Base-by-base conservation (phyloP, 2,888 invertebrate genomes). In the Listrodromus nycthemerus region DNA sequence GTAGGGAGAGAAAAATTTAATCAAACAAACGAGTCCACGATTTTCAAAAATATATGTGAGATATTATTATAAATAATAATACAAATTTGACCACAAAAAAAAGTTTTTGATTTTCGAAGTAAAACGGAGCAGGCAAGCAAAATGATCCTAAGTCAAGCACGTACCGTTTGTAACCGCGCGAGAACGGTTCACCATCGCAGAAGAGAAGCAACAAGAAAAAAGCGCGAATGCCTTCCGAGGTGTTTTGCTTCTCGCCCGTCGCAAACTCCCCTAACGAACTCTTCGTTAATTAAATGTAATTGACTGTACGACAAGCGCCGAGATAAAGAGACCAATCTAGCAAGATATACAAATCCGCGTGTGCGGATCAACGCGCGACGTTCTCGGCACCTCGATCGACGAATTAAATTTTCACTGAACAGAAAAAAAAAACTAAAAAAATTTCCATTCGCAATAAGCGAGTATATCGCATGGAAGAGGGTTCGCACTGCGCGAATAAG, bases 281-380 rank as follows among this genome's bases (percentile, higher is more conserved):
- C 27, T 61, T 61, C 27, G 27, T 27, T 61, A 61, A 61, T 61
- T 30, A n/a, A 61, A 13, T 30, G n/a, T 61, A 61, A 61, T 61
- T 61, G 58, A 61, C 58, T 55, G 10, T 41, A 41, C 21, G 55
- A 24, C 19, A 55, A 55, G 24, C 10, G 7, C 1, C 58, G 58
- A 61, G 58, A 61, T 30, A 30, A 61, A 27, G 5, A 1, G 16
- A 27, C 19, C 7, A 27, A 30, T 58, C 58, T 13, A 16, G 24
- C 24, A 27, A 16, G 30, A 27, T 27, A 27, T 16, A 61, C 58
- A n/a, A 61, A 61, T 30, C 58, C 4, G 10, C 16, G 30, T 30
- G 13, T 5, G 5, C 48, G n/a, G 48, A 50, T n/a, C 6, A 16
- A 6, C 48, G 48, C n/a, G n/a, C 48, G 16, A 8, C 58, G 27